Evolutionary conservation across 2,797 vertebrate species (phyloP).

Genomic region (Stomatorhinus walkeri): DNA sequence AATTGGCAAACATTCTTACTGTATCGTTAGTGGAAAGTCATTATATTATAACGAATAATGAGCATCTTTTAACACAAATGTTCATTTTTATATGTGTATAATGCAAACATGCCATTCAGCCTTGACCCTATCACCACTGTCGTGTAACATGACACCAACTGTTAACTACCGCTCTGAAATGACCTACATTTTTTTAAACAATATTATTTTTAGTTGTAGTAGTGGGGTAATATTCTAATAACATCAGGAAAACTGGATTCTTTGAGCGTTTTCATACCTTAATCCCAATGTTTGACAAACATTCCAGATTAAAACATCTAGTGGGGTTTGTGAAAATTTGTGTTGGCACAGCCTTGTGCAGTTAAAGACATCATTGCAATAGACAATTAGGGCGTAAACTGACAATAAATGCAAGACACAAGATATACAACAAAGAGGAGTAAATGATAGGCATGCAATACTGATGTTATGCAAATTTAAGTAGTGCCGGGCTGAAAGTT

Average conservation of each 20-base stretch:
- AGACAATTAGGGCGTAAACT: neutral
- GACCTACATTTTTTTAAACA: neutral
- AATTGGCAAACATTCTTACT: neutral
- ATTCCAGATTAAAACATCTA: neutral
- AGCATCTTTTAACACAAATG: neutral
- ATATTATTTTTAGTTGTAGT: neutral
- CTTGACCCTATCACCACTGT: neutral
- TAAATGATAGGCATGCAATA: neutral
- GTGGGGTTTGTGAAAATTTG: neutral
- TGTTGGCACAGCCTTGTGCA: neutral
- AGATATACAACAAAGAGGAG: neutral
- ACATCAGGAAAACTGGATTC: neutral
- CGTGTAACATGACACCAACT: neutral
- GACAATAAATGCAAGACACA: neutral
- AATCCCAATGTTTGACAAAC: neutral
- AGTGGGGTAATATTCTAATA: neutral
- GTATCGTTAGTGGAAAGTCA: neutral
- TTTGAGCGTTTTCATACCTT: neutral
- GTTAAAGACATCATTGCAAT: neutral
- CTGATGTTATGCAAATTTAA: neutral
- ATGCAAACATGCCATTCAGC: neutral
- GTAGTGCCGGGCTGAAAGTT: neutral
- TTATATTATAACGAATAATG: neutral
- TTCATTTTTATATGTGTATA: neutral
- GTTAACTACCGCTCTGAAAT: neutral